Base-by-base conservation (phyloP, 2,113 vertebrate genomes). In the Tonatia bakeri region DNA sequence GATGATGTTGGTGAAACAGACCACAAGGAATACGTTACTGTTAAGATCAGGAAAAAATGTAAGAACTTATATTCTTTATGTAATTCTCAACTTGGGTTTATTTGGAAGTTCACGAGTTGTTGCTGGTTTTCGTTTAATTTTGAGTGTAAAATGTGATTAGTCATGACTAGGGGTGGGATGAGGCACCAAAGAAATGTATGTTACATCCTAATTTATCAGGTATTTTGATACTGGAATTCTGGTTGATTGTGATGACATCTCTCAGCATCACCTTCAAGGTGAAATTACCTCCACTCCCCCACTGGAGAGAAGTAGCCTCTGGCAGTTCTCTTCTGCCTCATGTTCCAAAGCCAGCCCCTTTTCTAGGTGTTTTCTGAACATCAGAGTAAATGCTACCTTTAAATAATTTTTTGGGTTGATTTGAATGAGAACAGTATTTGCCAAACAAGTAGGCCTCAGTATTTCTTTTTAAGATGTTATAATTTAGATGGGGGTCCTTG, bases 1-100 rank as follows among this genome's bases (percentile, higher is more conserved):
- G 97, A 96, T 36, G 96, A 98, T 33, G 80, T 16, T 45, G 69
- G 31, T 0, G 97, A 97, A 61, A 72, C 94, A 36, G 97, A 98
- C 17, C 40, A 31, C 69, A 91, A 97, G 81, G 97, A 98, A 6
- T 97, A 91, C 0, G 5, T 97, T 19, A 43, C 97, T 87, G 87
- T 96, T 33, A 97, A 96, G 96, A 98, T 98, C 97, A 98, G 98
- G 96, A 98, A 95, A 93, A 98, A 99, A 98, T 98, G 99, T 99
- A 97, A 91, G 75, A 16, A 13, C 24, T 77, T 83, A 5, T 19
- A 4, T 75, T 79, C 69, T n/a, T 73, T 83, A 81, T 79, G 5
- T 14, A 26, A 52, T 50, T 75, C 22, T 86, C 89, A 9, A 24
- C 7, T 4, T 61, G 52, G 52, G 50, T 31, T 31, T 47, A 38